Percentiles rank a stretch among this genome's conserved stretches.
Conservation (phyloP, 64 coral and sea anemone genomes). For the Pocillopora verrucosa region DNA sequence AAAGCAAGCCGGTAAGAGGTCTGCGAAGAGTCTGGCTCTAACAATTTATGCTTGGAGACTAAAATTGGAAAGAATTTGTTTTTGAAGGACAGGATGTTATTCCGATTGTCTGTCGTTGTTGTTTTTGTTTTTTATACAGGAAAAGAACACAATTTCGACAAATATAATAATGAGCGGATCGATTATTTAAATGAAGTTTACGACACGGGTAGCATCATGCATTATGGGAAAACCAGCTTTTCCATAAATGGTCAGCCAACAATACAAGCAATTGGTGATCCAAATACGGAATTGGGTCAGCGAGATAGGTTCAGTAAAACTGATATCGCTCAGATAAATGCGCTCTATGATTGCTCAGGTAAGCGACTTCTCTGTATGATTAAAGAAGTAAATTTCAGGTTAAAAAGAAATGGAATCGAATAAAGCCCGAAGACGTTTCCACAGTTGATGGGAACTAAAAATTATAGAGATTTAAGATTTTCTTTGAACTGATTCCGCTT, state of each 20-base stretch:
- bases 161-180: slow-evolving; percentile 54
- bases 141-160: slow-evolving; percentile 83
- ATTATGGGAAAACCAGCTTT: slow-evolving; percentile 72
- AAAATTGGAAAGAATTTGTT: too few relatives aligned
- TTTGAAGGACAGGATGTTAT: not conserved
- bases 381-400: not conserved
- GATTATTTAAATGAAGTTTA: slow-evolving; percentile 76
- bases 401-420: not conserved
- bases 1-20: too few relatives aligned
- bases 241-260: slow-evolving; percentile 64
- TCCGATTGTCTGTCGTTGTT: not conserved
- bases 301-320: slow-evolving; percentile 55
- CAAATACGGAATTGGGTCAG: slow-evolving; percentile 57
- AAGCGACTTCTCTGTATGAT: not conserved
- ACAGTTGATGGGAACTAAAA: too few relatives aligned
- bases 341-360: slow-evolving; percentile 89
- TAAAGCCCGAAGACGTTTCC: not conserved
- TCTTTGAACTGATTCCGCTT: not conserved
- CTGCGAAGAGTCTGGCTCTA: too few relatives aligned
- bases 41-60: too few relatives aligned
- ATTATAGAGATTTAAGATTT: too few relatives aligned
- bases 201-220: slow-evolving; percentile 83
- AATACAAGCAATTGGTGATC: slow-evolving; percentile 41
- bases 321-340: slow-evolving; percentile 72
- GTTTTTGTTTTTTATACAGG: slow-evolving; percentile 15